phyloP scores from a whole-genome alignment of 2,113 vertebrate genomes.

The Lasiurus borealis region DNA sequence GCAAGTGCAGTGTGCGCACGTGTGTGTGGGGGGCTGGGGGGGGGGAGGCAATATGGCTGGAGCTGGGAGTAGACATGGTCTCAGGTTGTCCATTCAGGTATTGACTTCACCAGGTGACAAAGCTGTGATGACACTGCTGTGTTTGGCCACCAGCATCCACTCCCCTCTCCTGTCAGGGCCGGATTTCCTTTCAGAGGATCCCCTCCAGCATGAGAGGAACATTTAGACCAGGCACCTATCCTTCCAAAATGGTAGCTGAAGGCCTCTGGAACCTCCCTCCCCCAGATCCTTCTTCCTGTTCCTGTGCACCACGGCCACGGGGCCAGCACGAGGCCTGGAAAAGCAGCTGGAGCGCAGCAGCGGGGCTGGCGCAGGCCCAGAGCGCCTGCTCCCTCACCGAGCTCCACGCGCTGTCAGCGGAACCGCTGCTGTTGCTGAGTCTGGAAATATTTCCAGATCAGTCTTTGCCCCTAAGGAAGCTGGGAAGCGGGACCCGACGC shows the following conservation, averaged over 20 bases:
- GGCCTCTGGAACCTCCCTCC: not conserved
- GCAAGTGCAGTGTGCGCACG: not conserved
- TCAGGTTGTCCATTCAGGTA: not conserved
- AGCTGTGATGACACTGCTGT: not conserved
- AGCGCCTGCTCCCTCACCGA: not conserved
- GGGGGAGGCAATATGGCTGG: not conserved
- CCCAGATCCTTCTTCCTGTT: not conserved
- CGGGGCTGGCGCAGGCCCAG: not conserved
- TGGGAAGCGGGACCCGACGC: not conserved
- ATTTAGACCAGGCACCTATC: not conserved
- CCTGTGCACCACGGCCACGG: not conserved
- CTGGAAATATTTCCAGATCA: not conserved
- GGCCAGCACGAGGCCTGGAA: not conserved
- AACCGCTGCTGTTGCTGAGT: not conserved
- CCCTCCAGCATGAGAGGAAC: not conserved
- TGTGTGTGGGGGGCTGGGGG: not conserved
- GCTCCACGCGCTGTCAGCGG: not conserved
- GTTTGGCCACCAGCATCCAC: not conserved
- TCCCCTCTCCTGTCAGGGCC: too few relatives aligned
- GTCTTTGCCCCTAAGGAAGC: not conserved
- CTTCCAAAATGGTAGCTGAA: not conserved
- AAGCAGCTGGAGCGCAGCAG: not conserved
- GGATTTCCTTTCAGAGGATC: not conserved
- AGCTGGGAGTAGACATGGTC: not conserved
- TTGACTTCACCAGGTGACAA: not conserved